Evolutionary conservation across 92 coral and sea anemone genomes (phyloP), one percentile per base, ranked within the genome.

Genomic region (Actinernus sp.): DNA sequence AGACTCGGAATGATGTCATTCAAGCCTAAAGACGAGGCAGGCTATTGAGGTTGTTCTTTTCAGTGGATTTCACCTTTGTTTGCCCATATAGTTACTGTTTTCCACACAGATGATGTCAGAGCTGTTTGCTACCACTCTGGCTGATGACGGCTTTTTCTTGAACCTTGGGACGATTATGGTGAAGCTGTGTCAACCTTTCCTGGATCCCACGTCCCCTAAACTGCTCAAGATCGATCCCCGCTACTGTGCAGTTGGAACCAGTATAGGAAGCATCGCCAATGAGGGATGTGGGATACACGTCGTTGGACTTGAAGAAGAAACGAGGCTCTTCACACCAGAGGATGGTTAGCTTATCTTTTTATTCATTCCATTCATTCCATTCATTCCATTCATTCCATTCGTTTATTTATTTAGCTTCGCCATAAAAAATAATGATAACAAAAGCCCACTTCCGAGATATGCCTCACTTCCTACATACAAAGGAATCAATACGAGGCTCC

Each of bases 121-220:
- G 59, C 60, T 89, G 26, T 77, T 92, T 61, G 85, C 83, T 34
- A 55, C 83, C 0, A 71, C 86, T 13, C 82, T 83, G 52, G 97
- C 99, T 11, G 82, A 89, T 33, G 97, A 95, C 68, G 97, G 97
- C 12, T 95, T 91, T 72, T 95, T 95, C 58, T 81, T 95, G 39
- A 95, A 95, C 77, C 92, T 95, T 23, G 85, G 97, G 23, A 78
- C 71, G 36, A 40, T 87, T n/a, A 70, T 95, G 30, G 75, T 95
- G 23, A 68, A 85, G 31, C 58, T 87, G 3, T 95, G 92, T 32
- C 92, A 84, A 67, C 99, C 97, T 11, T 84, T 95, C 26, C 50
- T 87, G 76, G 91, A 91, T 49, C 85, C 97, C 18, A 37, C 54
- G 7, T 91, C 97, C 8, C 84, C 90, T 2, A 95, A 81, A 69